Base-by-base conservation (phyloP, 2,113 vertebrate genomes). In the Pachypanchax playfairii region DNA sequence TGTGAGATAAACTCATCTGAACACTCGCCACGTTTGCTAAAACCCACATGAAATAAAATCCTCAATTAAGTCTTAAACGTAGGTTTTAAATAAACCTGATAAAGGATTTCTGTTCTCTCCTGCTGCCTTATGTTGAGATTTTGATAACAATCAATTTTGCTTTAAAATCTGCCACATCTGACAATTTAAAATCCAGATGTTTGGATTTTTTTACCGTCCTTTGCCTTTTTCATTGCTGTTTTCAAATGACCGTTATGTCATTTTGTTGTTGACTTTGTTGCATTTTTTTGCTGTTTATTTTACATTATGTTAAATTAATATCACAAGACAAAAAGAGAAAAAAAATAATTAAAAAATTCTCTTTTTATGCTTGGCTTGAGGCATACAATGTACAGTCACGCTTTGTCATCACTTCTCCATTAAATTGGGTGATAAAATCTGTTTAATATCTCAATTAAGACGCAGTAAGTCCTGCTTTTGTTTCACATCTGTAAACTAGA, bases 121-220 rank as follows among this genome's bases (percentile, higher is more conserved):
- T n/a, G 25, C 53, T n/a, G 31, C 21, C 28, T 58, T 3, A 70
- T 24, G 14, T 8, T 21, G 51, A 18, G 25, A 65, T 58, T 47
- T 11, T 15, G n/a, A 18, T 24, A 41, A 42, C 47, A 36, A 18
- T 41, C 24, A 33, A 12, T 35, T 8, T 21, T 11, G 41, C 46
- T 53, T 31, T 25, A 65, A 59, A 65, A 39, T 43, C 15, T 57
- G 24, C 13, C 21, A 1, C n/a, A 18, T 44, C 48, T 49, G 28
- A 58, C 47, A 11, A 11, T n/a, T 12, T 2, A 65, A 51, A 22
- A 20, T 2, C 33, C 33, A 36, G 50, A n/a, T n/a, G n/a, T n/a
- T 58, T 66, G 71, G 60, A 75, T 73, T 56, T 59, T 55, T 54
- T 55, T 54, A 29, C 79, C 46, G 46, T 72, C 54, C 67, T 56